These are phyloP conservation scores for Harpegnathos saltator DNA, from an alignment of 1,140 invertebrate species.

Conservation along the genomic window DNA sequence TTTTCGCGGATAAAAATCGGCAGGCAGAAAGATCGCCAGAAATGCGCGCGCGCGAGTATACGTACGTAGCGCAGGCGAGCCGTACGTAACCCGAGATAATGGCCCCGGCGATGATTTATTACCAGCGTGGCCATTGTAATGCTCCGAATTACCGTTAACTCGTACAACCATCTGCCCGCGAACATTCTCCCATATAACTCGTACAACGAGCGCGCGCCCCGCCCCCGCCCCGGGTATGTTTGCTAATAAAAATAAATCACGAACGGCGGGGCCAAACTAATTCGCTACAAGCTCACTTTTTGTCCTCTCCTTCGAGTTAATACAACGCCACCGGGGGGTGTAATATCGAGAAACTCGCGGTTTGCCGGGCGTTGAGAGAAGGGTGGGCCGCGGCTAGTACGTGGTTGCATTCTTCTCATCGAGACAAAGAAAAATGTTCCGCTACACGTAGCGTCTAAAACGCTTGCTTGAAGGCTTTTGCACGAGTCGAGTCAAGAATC, in stretches of 20 bases:
- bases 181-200: slow-evolving; percentile 33
- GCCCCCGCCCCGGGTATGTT: slow-evolving; percentile 32
- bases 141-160: slow-evolving; percentile 61
- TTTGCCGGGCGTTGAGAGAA: no score
- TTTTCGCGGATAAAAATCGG: slow-evolving; percentile 34
- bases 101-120: slow-evolving; percentile 55
- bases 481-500: no score
- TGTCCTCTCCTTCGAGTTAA: slow-evolving; percentile 26
- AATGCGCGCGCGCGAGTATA: slow-evolving; percentile 16
- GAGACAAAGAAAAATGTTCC: no score
- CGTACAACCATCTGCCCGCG: slow-evolving; percentile 55
- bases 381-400: no score
- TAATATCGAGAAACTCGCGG: no score
- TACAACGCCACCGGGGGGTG: not conserved
- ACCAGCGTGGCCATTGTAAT: slow-evolving; percentile 55
- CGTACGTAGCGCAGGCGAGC: no score
- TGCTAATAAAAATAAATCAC: slow-evolving; percentile 44
- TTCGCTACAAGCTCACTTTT: slow-evolving; percentile 33
- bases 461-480: no score
- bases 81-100: slow-evolving; percentile 43
- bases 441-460: no score
- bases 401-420: no score
- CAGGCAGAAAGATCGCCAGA: slow-evolving; percentile 41
- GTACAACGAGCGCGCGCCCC: not conserved
- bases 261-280: slow-evolving; percentile 5